These are phyloP conservation scores for Drusus annulatus DNA, from an alignment of 1,140 invertebrate genomes.

Conservation along the genomic window DNA sequence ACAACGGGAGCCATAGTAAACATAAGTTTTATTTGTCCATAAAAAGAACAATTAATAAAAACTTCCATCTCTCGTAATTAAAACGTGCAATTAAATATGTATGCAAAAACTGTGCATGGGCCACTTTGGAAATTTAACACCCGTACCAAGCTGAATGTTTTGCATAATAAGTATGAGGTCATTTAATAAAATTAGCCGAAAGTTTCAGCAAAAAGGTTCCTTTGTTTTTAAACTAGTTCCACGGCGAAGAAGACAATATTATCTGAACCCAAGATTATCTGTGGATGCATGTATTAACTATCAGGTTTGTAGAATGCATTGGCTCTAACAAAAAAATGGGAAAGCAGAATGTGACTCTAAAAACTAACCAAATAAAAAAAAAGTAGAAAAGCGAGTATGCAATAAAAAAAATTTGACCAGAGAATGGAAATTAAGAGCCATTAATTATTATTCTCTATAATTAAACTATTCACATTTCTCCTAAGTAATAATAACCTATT, in stretches of 20 bases:
- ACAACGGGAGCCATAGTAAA: slow-evolving; percentile 14
- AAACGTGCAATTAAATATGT: not conserved
- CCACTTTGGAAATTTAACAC: not conserved
- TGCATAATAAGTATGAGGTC: slow-evolving; percentile 25
- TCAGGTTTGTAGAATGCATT: no score
- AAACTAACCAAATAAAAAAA: no score
- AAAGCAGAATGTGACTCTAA: no score
- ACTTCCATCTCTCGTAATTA: not conserved
- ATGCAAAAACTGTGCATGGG: not conserved
- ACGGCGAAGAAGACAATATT: not conserved
- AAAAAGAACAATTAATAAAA: slow-evolving; percentile 18
- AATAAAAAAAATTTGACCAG: no score
- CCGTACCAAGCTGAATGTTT: not conserved
- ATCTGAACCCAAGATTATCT: not conserved
- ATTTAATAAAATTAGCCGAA: not conserved
- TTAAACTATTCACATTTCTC: no score
- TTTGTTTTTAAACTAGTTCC: not conserved
- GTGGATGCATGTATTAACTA: no score
- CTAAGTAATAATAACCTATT: not conserved
- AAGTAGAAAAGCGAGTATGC: no score
- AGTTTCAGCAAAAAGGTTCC: not conserved
- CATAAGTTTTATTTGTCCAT: slow-evolving; percentile 8
- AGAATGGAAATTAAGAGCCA: no score
- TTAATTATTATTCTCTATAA: no score
- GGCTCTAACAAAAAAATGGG: no score